Base-by-base conservation (phyloP, 1,140 invertebrate species). In the Rhopalosiphum padi region DNA sequence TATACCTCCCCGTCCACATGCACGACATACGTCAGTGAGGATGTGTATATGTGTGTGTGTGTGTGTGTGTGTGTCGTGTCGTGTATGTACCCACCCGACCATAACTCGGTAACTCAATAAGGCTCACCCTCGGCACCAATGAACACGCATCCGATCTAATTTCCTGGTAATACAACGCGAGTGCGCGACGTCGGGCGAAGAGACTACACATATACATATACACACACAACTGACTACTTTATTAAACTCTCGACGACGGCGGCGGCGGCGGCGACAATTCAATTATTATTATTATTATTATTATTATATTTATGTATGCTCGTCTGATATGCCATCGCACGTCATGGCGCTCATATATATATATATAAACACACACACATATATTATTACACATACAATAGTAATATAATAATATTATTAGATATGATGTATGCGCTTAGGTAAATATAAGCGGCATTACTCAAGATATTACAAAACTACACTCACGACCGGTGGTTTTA, bases 31-130 rank as follows among this genome's bases (percentile, higher is more conserved):
- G 3, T 86, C 21, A 23, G 7, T 37, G 7, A 30, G 1, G 21
- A 30, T n/a, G 68, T 83, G 35, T 37, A 48, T 88, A 0, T 35
- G 30, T 77, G 55, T 43, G 43, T n/a, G 60, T 83, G 35, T 37
- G 21, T 60, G n/a, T 35, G 6, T 60, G 55, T 37, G 60, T 35
- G 30, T 77, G 55, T 43, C 41, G 43, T 82, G n/a, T 35, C 18
- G 77, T 92, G 82, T 37, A 83, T 83, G 77, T 68, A 77, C 37
- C 46, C 91, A 92, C n/a, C 77, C 91, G 91, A 92, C 91, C 91
- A 37, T 92, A 92, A 92, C 77, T 53, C 22, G 91, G 91, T 92
- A 92, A 92, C 91, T 92, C 91, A 85, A 92, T 92, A 92, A 92
- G 91, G 91, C 82, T 92, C 91, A 85, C 91, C 91, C 91, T 92